Percentiles rank a stretch among this genome's conserved stretches.
phyloP scores from a whole-genome alignment of 2,888 invertebrate species.

The Helobdella robusta region DNA sequence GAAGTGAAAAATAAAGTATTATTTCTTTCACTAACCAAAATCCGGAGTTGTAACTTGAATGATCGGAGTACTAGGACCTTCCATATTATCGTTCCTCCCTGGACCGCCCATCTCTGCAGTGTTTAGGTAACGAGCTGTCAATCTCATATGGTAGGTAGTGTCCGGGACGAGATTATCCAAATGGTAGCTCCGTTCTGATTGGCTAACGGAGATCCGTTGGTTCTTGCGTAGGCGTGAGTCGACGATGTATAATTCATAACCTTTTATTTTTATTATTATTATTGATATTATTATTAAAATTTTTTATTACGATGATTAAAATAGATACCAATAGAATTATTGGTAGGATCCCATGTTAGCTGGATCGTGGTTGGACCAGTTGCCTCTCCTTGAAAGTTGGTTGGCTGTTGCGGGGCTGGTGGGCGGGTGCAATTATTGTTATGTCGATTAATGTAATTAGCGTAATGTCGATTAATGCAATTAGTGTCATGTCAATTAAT shows the following conservation, averaged over 20 bases:
- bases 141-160: conserved; percentile 90
- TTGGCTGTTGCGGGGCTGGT: conserved; percentile 37
- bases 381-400: conserved; percentile 35
- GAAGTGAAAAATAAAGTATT: too few species aligned
- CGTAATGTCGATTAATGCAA: too few species aligned
- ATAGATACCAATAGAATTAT: conserved; percentile 9
- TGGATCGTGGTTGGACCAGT: conserved; percentile 73
- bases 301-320: background rate
- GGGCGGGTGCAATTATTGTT: too few species aligned
- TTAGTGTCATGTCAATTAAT: too few species aligned
- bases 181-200: conserved; percentile 56
- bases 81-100: too few species aligned
- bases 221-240: conserved; percentile 43
- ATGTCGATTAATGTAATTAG: too few species aligned
- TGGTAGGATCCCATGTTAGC: conserved; percentile 80
- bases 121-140: conserved; percentile 77
- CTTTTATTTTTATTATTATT: conserved; percentile 55
- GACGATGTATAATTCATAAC: conserved; percentile 93
- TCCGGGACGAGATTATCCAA: conserved; percentile 84
- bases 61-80: conserved; percentile 78
- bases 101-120: too few species aligned
- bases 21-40: conserved; percentile 62
- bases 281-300: background rate
- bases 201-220: conserved; percentile 40
- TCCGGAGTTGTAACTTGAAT: conserved; percentile 88